These are phyloP conservation scores for Leptinotarsa haldemani DNA, from an alignment of 2,888 invertebrate species.

Conservation along the genomic window DNA sequence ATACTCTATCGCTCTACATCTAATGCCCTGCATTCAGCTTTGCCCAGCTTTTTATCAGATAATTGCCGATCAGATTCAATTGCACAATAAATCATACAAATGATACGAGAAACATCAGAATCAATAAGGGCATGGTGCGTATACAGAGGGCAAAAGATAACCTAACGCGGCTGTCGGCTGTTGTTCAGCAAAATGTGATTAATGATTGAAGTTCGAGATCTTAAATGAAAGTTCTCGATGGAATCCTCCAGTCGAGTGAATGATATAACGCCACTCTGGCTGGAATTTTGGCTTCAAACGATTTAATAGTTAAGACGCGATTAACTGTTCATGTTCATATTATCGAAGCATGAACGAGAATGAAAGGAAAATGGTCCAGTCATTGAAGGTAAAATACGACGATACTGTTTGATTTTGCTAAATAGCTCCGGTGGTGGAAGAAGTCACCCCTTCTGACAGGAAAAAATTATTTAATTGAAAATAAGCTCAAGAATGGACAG, in stretches of 20 bases:
- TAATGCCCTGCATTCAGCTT: background rate
- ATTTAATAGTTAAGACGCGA: constrained; percentile 6
- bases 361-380: background rate
- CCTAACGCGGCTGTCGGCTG: background rate
- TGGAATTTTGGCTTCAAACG: constrained; percentile 6
- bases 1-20: background rate
- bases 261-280: constrained; percentile 4
- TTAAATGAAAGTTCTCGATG: constrained; percentile 7
- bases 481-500: too few relatives aligned
- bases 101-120: background rate
- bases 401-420: background rate
- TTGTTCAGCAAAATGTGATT: constrained; percentile 1
- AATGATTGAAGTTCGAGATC: constrained; percentile 14
- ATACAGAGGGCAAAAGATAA: background rate
- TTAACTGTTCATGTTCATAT: constrained; percentile 8
- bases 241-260: constrained; percentile 9
- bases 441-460: too few relatives aligned
- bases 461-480: too few relatives aligned
- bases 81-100: constrained; percentile 8
- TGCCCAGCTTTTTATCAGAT: constrained; percentile 1
- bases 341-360: background rate
- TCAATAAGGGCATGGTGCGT: background rate
- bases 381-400: background rate
- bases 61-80: constrained; percentile 8
- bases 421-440: too few relatives aligned